Evolutionary conservation across 1,140 invertebrate species (phyloP), one percentile per base, ranked within the genome.

Genomic region (Drosophila sproati): DNA sequence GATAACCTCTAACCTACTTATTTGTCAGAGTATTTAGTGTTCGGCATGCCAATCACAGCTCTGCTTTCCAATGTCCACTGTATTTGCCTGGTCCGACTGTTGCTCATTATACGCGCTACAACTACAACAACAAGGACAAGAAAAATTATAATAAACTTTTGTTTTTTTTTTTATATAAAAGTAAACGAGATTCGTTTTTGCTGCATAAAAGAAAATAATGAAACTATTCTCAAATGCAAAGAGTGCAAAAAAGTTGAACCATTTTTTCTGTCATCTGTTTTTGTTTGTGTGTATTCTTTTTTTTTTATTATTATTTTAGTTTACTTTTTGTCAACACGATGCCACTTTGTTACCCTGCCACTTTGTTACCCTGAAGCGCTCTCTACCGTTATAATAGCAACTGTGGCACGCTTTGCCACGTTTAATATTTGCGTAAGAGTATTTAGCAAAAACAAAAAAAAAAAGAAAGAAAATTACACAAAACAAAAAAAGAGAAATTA

Each of bases 321-420:
- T 47, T 39, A 10, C 20, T 39, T 77, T 78, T 77, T 81, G 81
- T 81, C 70, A 86, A 72, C 72, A 80, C 51, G 71, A 79, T 79
- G 82, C 82, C 83, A 79, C 87, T 86, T 86, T 77, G 68, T 78
- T 86, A 79, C 76, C 67, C 67, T 86, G 75, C 82, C 83, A 79
- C 87, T 86, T 86, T 77, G 68, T 78, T 86, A 79, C 76, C 67
- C 67, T 86, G 75, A 79, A 73, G 61, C 71, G 64, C 56, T 48
- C 50, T 61, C 55, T 52, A 51, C 64, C 34, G 45, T 61, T 37
- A 55, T 32, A 28, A 43, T 66, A 35, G 7, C 35, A 35, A 8
- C 34, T 39, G 29, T 32, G 6, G 10, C 41, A 20, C 20, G 20
- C 20, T 20, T 20, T 20, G 20, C 20, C 54, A 5, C 35, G 41